Evolutionary conservation across 1,140 invertebrate genomes (phyloP).

Genomic region (Mylabris phalerata): DNA sequence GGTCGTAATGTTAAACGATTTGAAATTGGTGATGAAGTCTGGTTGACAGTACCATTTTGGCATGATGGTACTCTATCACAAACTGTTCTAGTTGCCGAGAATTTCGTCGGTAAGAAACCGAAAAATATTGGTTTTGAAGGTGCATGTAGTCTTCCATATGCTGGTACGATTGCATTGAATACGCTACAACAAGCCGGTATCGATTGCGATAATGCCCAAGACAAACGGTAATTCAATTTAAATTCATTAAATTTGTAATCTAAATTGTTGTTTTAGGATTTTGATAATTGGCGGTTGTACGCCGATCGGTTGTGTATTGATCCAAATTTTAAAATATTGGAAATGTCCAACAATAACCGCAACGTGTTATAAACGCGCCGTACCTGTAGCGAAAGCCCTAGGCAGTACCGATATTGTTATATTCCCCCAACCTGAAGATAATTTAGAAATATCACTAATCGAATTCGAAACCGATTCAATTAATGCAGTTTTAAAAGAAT

Average conservation of each 20-base stretch:
- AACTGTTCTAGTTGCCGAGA: constrained; percentile 53
- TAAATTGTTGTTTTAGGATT: constrained; percentile 47
- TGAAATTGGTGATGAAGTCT: constrained; percentile 60
- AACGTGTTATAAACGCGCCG: constrained; percentile 47
- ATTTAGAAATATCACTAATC: constrained; percentile 15
- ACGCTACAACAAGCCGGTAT: constrained; percentile 51
- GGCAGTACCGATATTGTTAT: constrained; percentile 51
- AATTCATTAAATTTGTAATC: neutral
- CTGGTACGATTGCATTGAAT: constrained; percentile 60
- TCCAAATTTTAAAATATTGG: constrained; percentile 64
- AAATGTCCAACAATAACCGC: constrained; percentile 51
- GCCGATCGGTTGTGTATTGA: constrained; percentile 62
- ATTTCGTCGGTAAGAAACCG: constrained; percentile 57
- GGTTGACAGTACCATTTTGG: constrained; percentile 54
- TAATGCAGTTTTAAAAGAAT: constrained; percentile 27
- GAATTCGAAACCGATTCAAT: constrained; percentile 13
- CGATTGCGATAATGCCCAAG: constrained; percentile 48
- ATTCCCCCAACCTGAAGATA: constrained; percentile 34
- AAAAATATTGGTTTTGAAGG: constrained; percentile 57
- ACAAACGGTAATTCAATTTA: constrained; percentile 47
- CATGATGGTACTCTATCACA: constrained; percentile 54
- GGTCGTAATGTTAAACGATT: constrained; percentile 53
- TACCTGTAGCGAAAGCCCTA: constrained; percentile 49
- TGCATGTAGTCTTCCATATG: constrained; percentile 64
- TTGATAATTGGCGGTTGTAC: constrained; percentile 63